Conservation (phyloP, 2,797 vertebrate species). For the Microchirus variegatus region DNA sequence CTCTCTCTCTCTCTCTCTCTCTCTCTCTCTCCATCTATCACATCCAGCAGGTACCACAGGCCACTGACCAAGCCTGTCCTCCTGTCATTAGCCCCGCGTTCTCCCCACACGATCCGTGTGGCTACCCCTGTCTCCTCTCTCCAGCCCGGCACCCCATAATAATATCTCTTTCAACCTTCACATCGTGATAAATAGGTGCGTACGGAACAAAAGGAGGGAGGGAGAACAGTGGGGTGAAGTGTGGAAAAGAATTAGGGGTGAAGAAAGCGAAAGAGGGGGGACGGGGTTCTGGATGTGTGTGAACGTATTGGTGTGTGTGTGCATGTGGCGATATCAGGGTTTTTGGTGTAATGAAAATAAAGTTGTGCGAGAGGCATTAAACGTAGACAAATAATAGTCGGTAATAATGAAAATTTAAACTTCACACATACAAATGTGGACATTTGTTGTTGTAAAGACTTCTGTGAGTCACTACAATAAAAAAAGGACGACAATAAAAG, state of each 20-base stretch:
- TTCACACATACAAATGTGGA: no score
- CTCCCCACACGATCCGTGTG: slow-evolving; percentile 99
- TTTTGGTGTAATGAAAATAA: background rate
- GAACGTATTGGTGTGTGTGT: background rate
- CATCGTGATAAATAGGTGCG: slow-evolving; percentile 99
- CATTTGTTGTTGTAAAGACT: no score
- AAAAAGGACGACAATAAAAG: no score
- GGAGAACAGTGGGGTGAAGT: slow-evolving; percentile 34
- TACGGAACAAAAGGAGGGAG: slow-evolving; percentile 92
- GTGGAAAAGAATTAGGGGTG: slow-evolving; percentile 53
- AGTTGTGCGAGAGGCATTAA: no score
- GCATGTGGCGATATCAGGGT: background rate
- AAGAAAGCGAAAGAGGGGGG: slow-evolving; percentile 40
- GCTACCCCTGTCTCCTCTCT: slow-evolving; percentile 99
- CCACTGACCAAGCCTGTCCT: slow-evolving; percentile 99
- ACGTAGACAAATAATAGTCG: no score
- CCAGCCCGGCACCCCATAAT: slow-evolving; percentile 93
- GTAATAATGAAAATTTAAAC: no score
- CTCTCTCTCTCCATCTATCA: slow-evolving; percentile 98
- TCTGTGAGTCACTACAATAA: no score
- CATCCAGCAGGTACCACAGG: slow-evolving; percentile 92
- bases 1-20: slow-evolving; percentile 86
- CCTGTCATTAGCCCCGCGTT: slow-evolving; percentile 97
- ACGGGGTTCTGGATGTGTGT: background rate
- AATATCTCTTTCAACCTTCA: slow-evolving; percentile 99